phyloP scores from a whole-genome alignment of 2,113 vertebrate species.

The Malaclemys terrapin region DNA sequence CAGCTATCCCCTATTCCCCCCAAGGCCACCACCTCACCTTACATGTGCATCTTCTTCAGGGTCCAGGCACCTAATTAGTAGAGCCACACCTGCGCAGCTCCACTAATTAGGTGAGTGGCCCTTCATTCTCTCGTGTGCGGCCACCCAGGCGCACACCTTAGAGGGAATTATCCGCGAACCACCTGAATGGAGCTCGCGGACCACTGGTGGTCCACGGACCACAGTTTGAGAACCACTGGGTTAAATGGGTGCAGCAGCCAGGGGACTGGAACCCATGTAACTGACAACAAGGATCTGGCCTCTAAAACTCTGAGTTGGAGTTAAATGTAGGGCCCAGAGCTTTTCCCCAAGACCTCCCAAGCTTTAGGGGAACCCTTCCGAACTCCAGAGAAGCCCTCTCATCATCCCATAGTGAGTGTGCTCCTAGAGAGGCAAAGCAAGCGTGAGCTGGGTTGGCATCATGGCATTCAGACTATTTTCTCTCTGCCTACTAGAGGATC shows the following conservation, averaged over 20 bases:
- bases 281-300: not conserved
- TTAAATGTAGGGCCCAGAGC: not conserved
- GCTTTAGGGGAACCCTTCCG: not conserved
- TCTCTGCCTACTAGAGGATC: conserved; percentile 78
- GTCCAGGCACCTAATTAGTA: too few species aligned
- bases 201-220: too few species aligned
- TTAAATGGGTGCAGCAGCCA: not conserved
- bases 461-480: not conserved
- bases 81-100: too few species aligned
- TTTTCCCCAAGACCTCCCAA: not conserved
- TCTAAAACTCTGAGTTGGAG: not conserved
- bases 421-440: not conserved
- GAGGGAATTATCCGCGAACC: too few species aligned
- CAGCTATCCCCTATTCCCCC: too few species aligned
- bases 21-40: too few species aligned
- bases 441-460: not conserved
- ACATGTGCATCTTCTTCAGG: too few species aligned
- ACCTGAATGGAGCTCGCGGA: too few species aligned
- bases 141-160: too few species aligned
- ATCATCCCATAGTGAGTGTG: not conserved
- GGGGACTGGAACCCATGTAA: not conserved
- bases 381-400: not conserved
- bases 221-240: not conserved
- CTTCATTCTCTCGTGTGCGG: too few species aligned
- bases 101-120: too few species aligned